phyloP scores from a whole-genome alignment of 1,140 invertebrate species.

The Microplitis mediator region DNA sequence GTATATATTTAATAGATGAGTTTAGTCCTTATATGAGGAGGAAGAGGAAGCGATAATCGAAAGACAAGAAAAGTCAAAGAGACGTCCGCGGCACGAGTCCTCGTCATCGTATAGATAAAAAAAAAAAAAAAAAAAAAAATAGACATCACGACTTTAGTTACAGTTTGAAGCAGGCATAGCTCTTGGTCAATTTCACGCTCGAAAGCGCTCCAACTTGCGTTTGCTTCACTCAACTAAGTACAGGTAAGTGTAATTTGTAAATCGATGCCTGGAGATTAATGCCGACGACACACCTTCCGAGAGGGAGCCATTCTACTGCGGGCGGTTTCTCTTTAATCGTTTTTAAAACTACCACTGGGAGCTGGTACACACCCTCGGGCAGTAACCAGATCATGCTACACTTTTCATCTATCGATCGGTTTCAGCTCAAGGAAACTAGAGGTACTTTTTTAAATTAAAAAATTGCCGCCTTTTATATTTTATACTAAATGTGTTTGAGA shows the following conservation, averaged over 20 bases:
- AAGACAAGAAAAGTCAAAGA: constrained; percentile 3
- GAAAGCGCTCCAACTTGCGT: constrained; percentile 18
- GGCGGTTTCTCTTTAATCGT: constrained; percentile 28
- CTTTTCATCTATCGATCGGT: background rate
- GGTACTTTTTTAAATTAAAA: background rate
- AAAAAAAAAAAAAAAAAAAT: background rate
- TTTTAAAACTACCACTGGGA: constrained; percentile 31
- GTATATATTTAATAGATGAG: too few relatives aligned
- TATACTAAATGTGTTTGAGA: too few relatives aligned
- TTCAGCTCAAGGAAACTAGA: background rate
- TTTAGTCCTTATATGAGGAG: background rate
- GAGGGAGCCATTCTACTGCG: constrained; percentile 19
- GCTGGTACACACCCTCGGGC: constrained; percentile 26
- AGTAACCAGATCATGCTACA: constrained; percentile 12
- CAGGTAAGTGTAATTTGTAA: constrained; percentile 37
- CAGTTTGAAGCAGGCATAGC: background rate
- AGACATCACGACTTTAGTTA: constrained; percentile 12
- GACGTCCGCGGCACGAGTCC: constrained; percentile 4
- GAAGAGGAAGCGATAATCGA: background rate
- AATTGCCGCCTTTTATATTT: background rate
- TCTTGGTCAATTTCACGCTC: constrained; percentile 38
- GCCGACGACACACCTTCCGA: constrained; percentile 31
- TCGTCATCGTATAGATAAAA: background rate
- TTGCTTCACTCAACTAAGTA: background rate
- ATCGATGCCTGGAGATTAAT: constrained; percentile 39